Evolutionary conservation across 2,113 vertebrate species (phyloP).

Genomic region (Marmota flaviventris): DNA sequence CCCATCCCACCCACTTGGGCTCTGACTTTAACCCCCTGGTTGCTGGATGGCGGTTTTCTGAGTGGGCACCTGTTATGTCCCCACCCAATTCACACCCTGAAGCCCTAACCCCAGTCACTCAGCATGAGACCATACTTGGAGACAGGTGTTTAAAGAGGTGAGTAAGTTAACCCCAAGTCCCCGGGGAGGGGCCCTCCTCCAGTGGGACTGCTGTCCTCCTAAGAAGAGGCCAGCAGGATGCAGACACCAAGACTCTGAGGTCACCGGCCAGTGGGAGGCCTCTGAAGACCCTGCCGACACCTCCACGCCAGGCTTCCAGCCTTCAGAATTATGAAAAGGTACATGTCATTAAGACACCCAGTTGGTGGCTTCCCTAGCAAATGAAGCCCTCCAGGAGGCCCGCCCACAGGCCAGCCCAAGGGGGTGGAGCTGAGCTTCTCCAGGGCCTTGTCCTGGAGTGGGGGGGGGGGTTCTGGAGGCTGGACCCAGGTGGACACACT

Average conservation of each 20-base stretch:
- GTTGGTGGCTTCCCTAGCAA: not conserved
- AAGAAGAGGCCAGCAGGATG: no score
- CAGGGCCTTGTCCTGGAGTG: not conserved
- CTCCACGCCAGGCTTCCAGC: no score
- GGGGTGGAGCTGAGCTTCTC: not conserved
- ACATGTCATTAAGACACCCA: accelerated
- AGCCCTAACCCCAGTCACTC: not conserved
- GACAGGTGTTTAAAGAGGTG: not conserved
- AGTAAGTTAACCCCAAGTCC: no score
- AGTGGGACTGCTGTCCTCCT: no score
- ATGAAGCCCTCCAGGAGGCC: not conserved
- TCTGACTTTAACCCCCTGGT: not conserved
- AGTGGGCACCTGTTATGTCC: not conserved
- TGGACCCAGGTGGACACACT: accelerated
- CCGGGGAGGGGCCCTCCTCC: no score
- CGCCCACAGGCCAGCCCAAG: not conserved
- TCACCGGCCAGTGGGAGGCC: no score
- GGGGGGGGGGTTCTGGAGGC: not conserved
- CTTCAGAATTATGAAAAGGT: not conserved
- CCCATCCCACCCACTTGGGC: not conserved
- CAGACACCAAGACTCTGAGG: no score
- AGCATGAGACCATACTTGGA: not conserved
- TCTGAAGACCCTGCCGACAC: no score
- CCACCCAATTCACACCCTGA: no score
- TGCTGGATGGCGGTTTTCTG: not conserved